phyloP scores from a whole-genome alignment of 2,797 vertebrate genomes.

The Manis crassicaudata region DNA sequence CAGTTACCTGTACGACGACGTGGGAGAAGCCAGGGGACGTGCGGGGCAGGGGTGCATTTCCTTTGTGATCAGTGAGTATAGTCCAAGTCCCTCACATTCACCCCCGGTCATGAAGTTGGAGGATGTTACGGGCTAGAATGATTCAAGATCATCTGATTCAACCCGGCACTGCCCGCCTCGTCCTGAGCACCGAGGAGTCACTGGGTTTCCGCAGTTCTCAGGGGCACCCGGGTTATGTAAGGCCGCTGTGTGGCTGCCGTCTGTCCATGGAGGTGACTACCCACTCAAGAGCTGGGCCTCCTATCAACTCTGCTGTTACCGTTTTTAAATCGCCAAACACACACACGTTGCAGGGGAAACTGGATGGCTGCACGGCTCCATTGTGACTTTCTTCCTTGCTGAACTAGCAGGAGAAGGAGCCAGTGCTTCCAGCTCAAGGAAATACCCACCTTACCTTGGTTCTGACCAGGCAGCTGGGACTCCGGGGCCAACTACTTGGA shows the following conservation, averaged over 20 bases:
- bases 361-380: rapidly evolving
- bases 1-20: neutral
- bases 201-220: neutral
- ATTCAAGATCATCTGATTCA: neutral
- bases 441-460: neutral
- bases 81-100: neutral
- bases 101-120: neutral
- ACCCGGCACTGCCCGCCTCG: neutral
- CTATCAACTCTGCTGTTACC: rapidly evolving
- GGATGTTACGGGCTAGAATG: neutral
- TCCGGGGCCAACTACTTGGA: neutral
- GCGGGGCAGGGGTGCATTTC: rapidly evolving
- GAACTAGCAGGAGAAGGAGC: neutral
- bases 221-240: rapidly evolving
- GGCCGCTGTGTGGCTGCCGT: rapidly evolving
- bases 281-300: neutral
- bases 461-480: neutral
- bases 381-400: neutral
- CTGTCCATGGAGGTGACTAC: neutral
- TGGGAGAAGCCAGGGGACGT: rapidly evolving
- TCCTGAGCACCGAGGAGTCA: too few species aligned
- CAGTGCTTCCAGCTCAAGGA: neutral
- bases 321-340: neutral
- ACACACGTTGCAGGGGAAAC: neutral
- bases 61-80: neutral